Evolutionary conservation across 2,797 vertebrate genomes (phyloP).

Genomic region (Gymnothorax reevesii): DNA sequence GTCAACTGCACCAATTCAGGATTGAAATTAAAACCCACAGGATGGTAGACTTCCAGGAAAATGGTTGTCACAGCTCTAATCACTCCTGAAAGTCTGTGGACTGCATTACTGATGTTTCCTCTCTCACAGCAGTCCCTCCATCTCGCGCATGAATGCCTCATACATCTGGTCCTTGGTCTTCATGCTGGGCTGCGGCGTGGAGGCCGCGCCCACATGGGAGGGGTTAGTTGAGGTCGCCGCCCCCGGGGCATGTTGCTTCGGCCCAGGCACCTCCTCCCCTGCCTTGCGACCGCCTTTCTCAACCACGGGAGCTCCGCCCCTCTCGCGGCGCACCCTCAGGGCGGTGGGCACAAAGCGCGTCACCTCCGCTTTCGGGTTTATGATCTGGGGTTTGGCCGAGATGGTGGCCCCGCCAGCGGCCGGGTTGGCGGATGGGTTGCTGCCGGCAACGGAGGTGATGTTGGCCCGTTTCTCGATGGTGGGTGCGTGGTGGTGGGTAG

Average conservation of each 20-base stretch:
- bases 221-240: not conserved
- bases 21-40: no score
- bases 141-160: constrained; percentile 98
- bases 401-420: constrained; percentile 85
- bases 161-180: constrained; percentile 98
- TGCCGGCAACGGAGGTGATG: constrained; percentile 64
- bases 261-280: constrained; percentile 65
- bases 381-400: constrained; percentile 97
- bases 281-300: constrained; percentile 76
- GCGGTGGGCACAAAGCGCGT: constrained; percentile 85
- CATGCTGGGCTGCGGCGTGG: constrained; percentile 77
- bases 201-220: not conserved
- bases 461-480: constrained; percentile 95
- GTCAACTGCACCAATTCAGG: no score
- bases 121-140: constrained; percentile 91
- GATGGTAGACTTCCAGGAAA: no score
- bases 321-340: constrained; percentile 52
- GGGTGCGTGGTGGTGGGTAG: constrained; percentile 72
- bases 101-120: not conserved
- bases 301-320: constrained; percentile 47
- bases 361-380: constrained; percentile 94
- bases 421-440: constrained; percentile 41
- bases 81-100: not conserved
- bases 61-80: no score
- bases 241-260: constrained; percentile 71